phyloP scores from a whole-genome alignment of 2,113 vertebrate species.

The Rhodinocichla rosea region DNA sequence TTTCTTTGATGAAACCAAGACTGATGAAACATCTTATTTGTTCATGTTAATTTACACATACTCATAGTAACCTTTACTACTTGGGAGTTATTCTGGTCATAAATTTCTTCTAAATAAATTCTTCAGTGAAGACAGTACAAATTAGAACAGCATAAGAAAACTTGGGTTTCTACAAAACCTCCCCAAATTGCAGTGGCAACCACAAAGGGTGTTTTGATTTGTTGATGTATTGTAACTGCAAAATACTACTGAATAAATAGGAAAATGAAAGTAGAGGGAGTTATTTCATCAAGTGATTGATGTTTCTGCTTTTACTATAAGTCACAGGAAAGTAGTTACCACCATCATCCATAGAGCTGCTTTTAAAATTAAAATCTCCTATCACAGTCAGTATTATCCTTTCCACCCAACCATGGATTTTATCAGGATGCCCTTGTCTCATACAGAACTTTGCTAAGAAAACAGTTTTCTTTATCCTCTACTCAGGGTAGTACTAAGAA shows the following conservation, averaged over 20 bases:
- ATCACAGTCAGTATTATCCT: neutral
- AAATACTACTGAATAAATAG: neutral
- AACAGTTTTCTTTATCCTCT: neutral
- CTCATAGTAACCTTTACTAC: neutral
- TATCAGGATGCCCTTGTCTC: neutral
- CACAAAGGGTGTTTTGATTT: neutral
- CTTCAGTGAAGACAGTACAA: neutral
- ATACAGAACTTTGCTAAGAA: neutral
- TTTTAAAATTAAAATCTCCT: neutral
- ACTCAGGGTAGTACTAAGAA: neutral
- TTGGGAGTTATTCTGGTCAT: neutral
- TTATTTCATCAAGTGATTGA: neutral
- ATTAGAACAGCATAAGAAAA: neutral
- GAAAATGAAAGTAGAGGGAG: neutral
- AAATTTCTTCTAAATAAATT: neutral
- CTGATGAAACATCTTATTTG: neutral
- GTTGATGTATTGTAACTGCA: neutral
- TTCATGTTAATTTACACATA: neutral
- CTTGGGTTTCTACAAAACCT: neutral
- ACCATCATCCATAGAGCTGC: neutral
- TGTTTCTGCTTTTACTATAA: neutral
- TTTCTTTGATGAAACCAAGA: neutral
- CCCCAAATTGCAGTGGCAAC: neutral
- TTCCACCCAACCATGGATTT: neutral
- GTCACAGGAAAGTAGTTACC: neutral